phyloP scores from a whole-genome alignment of 2,888 invertebrate species.

The Pteria penguin region DNA sequence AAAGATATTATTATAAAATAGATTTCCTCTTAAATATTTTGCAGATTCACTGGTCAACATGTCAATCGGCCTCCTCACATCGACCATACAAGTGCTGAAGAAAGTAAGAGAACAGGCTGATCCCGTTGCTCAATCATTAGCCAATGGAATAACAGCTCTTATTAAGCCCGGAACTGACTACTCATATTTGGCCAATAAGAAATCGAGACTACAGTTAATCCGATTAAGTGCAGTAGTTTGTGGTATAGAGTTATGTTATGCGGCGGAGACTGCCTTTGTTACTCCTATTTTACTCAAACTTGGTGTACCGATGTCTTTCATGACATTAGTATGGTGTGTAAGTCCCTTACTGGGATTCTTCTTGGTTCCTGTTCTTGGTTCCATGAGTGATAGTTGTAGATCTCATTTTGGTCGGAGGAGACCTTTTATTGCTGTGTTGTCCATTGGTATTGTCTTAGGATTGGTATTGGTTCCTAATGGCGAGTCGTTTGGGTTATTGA shows the following conservation, averaged over 20 bases:
- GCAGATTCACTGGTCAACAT: too few species aligned
- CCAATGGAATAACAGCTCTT: constrained; percentile 46
- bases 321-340: constrained; percentile 97
- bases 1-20: too few species aligned
- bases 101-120: constrained; percentile 66
- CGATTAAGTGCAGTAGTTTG: constrained; percentile 95
- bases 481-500: constrained; percentile 88
- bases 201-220: constrained; percentile 84
- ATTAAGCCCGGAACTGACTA: constrained; percentile 47
- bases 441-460: constrained; percentile 93
- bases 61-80: constrained; percentile 74
- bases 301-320: constrained; percentile 92
- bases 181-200: constrained; percentile 59
- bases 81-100: constrained; percentile 69
- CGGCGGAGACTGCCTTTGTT: constrained; percentile 98
- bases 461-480: constrained; percentile 95
- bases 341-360: constrained; percentile 97
- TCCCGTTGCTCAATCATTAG: constrained; percentile 52
- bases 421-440: constrained; percentile 94
- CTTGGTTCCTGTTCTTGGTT: constrained; percentile 94
- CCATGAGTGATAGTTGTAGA: constrained; percentile 93
- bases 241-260: constrained; percentile 98
- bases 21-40: too few species aligned
- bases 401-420: constrained; percentile 90
- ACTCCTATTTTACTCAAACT: constrained; percentile 96